A percentile compares a stretch with the other conserved stretches of the same genome.
phyloP scores from a whole-genome alignment of 2,888 invertebrate genomes.

The Synergus itoensis region DNA sequence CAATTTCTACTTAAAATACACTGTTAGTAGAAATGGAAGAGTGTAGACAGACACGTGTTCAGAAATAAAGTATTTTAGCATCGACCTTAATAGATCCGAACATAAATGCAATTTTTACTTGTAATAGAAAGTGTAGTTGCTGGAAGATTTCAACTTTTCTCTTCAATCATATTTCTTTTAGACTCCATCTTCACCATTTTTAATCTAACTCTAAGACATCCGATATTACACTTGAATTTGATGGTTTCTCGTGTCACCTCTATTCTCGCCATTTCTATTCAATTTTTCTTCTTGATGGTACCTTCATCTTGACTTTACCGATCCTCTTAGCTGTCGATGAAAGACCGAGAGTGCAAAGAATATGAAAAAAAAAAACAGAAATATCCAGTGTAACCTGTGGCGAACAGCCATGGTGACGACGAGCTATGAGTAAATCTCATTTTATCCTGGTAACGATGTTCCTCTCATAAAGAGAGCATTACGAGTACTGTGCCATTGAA shows the following conservation, averaged over 20 bases:
- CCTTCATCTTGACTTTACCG: slow-evolving; percentile 25
- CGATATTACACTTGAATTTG: slow-evolving; percentile 19
- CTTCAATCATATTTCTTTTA: background rate
- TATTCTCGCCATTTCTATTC: slow-evolving; percentile 20
- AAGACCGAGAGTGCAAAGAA: slow-evolving; percentile 28
- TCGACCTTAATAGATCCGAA: too few species aligned
- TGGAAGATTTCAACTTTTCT: background rate
- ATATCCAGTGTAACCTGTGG: slow-evolving; percentile 25
- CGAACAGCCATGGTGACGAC: slow-evolving; percentile 9
- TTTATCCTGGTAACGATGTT: slow-evolving; percentile 29
- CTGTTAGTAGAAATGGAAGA: too few species aligned
- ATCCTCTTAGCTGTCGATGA: slow-evolving; percentile 40
- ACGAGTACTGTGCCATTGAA: slow-evolving; percentile 18
- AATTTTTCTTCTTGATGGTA: slow-evolving; percentile 14
- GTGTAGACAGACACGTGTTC: too few species aligned
- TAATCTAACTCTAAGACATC: background rate
- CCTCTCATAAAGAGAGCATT: slow-evolving; percentile 33
- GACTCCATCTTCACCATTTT: background rate
- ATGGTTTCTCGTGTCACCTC: slow-evolving; percentile 11
- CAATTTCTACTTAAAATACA: background rate
- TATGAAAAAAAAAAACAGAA: slow-evolving; percentile 18
- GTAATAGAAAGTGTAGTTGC: too few species aligned
- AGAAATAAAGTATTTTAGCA: too few species aligned
- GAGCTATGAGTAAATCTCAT: slow-evolving; percentile 28
- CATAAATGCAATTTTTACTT: too few species aligned